Base-by-base conservation (phyloP, 2,113 vertebrate species). In the Tamias sibiricus region DNA sequence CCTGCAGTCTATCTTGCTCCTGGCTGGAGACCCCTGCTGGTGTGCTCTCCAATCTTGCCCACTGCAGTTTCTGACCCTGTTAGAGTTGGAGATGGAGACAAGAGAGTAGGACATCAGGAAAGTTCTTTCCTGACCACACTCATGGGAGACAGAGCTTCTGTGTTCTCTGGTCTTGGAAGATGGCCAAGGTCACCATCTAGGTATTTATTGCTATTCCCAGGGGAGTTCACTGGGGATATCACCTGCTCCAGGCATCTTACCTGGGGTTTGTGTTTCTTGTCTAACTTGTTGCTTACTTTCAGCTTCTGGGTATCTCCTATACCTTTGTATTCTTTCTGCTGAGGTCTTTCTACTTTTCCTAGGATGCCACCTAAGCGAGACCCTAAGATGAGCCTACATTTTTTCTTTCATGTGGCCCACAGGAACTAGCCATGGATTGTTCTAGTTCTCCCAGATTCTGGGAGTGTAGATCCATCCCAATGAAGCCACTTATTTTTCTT, bases 401-500 rank as follows among this genome's bases (percentile, higher is more conserved):
- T 6, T 16, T 32, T 22, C 40, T 40, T 40, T 42, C 2, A 1
- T 32, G 77, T 17, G 52, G 71, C 20, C 64, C 40, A 2, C 7
- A 19, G 54, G 57, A 94, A 86, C 44, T 3, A 9, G 52, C 30
- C 16, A 26, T 6, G 32, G 24, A 16, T 57, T 54, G 59, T 76
- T 80, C 0, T 26, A 82, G 49, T 5, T 42, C 62, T 32, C 35
- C 7, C 17, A 16, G 12, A 57, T 71, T 47, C 13, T 37, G 66
- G n/a, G 44, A 1, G 9, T 2, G 32, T 17, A 28, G 28, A 49
- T 4, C 52, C 30, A 37, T n/a, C 35, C 54, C 28, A 24, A 6
- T 0, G 24, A 7, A 47, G 0, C 12, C 16, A 3, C 14, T 35
- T 57, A 2, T 8, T 24, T 11, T 22, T 22, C 8, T 17, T 42